Percentiles rank a stretch among this genome's conserved stretches.
Evolutionary conservation across 1,140 invertebrate species (phyloP).

Genomic region (Microvelia longipes): DNA sequence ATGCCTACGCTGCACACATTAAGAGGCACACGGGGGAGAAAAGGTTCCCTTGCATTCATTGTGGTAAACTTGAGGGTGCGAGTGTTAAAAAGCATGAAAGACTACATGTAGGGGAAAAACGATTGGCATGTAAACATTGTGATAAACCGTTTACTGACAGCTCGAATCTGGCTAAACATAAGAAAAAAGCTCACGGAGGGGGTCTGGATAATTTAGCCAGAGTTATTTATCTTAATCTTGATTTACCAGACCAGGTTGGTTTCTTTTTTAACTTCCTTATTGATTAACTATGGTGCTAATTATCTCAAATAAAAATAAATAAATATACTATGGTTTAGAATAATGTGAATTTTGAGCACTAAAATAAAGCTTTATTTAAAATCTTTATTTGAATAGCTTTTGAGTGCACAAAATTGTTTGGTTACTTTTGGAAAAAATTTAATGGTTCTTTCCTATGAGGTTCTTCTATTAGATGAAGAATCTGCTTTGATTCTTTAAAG

Average conservation of each 20-base stretch:
- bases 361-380: not conserved
- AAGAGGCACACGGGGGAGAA: constrained; percentile 56
- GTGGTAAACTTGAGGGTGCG: constrained; percentile 55
- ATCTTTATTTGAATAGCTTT: not conserved
- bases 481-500: too few relatives aligned
- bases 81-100: constrained; percentile 47
- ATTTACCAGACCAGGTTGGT: not conserved
- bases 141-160: constrained; percentile 35
- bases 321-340: too few relatives aligned
- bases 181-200: constrained; percentile 37
- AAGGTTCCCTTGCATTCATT: constrained; percentile 51
- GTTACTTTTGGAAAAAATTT: too few relatives aligned
- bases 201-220: not conserved
- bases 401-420: not conserved
- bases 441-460: too few relatives aligned
- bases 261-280: too few relatives aligned
- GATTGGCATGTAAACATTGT: constrained; percentile 42
- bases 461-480: too few relatives aligned
- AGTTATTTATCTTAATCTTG: not conserved
- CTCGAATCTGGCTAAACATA: constrained; percentile 34
- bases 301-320: too few relatives aligned
- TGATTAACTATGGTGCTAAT: too few relatives aligned
- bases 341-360: too few relatives aligned
- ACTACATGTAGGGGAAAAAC: constrained; percentile 46
- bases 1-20: constrained; percentile 51